A percentile compares a stretch with the other conserved stretches of the same genome.
Evolutionary conservation across 2,113 vertebrate genomes (phyloP).

Genomic region (Brachypteracias leptosomus): DNA sequence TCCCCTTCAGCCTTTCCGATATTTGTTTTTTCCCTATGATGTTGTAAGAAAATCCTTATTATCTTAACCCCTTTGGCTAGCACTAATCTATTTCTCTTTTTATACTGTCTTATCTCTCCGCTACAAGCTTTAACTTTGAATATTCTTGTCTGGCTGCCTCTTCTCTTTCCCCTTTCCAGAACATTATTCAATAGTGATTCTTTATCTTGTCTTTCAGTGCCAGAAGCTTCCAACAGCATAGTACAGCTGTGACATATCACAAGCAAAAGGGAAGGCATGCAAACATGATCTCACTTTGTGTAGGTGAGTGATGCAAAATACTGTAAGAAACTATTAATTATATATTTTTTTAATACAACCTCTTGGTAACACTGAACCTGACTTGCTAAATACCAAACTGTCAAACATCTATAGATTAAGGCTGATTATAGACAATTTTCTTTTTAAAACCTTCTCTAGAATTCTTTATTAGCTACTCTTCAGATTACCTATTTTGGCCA

Average conservation of each 20-base stretch:
- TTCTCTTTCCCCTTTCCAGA: conserved; percentile 21
- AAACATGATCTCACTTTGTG: neutral
- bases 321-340: neutral
- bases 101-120: conserved; percentile 47
- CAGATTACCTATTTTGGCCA: neutral
- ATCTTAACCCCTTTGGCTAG: conserved; percentile 58
- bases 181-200: conserved; percentile 17
- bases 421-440: neutral
- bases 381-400: neutral
- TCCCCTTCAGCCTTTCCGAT: neutral
- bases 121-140: conserved; percentile 35
- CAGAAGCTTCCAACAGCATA: conserved; percentile 36
- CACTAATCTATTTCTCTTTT: conserved; percentile 53
- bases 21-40: conserved; percentile 22
- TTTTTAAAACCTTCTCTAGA: neutral
- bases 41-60: conserved; percentile 48
- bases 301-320: neutral
- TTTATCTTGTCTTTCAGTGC: conserved; percentile 54
- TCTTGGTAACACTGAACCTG: neutral
- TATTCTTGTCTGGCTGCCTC: conserved; percentile 44
- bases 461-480: neutral
- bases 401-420: neutral
- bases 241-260: conserved; percentile 14
- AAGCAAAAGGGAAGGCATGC: neutral
- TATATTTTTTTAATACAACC: neutral